Percentiles rank a stretch among this genome's conserved stretches.
These are phyloP conservation scores for Drosophila arizonae DNA, from an alignment of 1,140 invertebrate species.

Conservation along the genomic window DNA sequence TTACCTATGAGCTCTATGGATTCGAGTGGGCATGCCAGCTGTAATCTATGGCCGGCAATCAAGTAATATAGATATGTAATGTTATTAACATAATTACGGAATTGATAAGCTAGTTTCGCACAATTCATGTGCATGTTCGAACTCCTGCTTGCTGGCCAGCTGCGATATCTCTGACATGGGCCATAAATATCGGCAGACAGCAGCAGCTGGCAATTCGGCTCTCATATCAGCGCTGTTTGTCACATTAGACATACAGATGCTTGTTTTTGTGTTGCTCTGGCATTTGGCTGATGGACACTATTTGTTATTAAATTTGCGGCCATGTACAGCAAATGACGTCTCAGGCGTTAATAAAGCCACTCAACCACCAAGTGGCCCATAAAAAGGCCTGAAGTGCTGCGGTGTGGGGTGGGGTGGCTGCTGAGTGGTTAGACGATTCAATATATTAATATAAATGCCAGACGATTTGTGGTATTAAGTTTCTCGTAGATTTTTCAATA, in stretches of 20 bases:
- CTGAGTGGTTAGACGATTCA: conserved; percentile 1
- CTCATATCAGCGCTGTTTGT: conserved; percentile 35
- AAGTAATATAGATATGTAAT: neutral
- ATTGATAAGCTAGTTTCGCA: neutral
- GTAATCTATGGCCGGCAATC: no score
- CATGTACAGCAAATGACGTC: conserved; percentile 41
- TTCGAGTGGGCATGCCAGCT: no score
- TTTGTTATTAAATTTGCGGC: conserved; percentile 60
- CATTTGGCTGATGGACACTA: conserved; percentile 56
- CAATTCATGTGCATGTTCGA: no score
- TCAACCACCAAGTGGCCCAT: conserved; percentile 4
- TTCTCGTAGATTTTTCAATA: conserved; percentile 9
- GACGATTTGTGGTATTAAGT: conserved; percentile 17
- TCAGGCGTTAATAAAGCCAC: conserved; percentile 35
- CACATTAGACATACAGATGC: conserved; percentile 36
- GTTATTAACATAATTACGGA: neutral
- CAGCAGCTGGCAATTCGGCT: conserved; percentile 1
- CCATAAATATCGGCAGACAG: conserved; percentile 39
- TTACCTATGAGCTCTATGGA: no score
- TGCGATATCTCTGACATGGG: conserved; percentile 4
- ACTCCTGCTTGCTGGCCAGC: neutral
- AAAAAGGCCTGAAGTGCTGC: neutral
- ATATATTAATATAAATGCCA: conserved; percentile 2
- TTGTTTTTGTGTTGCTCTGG: conserved; percentile 31
- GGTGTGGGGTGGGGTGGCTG: neutral